Percentiles rank a stretch among this genome's conserved stretches.
Evolutionary conservation across 2,113 vertebrate species (phyloP).

Genomic region (Cynocephalus volans): DNA sequence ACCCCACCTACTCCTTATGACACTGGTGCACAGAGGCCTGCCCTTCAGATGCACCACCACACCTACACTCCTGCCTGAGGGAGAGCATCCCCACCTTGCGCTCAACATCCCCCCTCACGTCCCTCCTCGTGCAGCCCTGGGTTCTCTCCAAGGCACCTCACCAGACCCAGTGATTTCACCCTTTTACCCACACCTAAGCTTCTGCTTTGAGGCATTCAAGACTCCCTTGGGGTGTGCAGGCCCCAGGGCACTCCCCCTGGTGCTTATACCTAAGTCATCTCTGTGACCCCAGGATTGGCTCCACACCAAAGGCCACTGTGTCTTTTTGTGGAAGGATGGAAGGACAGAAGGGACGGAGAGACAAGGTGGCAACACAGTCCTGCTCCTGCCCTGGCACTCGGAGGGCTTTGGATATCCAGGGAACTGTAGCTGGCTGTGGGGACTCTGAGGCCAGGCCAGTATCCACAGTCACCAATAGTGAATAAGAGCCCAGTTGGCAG

Average conservation of each 20-base stretch:
- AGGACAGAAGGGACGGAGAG: neutral
- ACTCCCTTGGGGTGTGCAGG: accelerated
- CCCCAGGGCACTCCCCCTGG: neutral
- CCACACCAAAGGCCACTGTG: neutral
- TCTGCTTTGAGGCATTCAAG: neutral
- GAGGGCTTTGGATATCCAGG: neutral
- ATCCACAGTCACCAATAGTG: accelerated
- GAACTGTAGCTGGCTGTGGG: neutral
- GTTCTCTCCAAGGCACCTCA: neutral
- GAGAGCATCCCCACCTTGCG: neutral
- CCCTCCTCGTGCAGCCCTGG: neutral
- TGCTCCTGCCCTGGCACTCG: neutral
- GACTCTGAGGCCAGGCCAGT: neutral
- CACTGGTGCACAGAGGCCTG: neutral
- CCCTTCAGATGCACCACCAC: neutral
- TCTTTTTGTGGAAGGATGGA: neutral
- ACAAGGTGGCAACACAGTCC: neutral
- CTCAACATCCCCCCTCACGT: neutral
- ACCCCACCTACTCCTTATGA: too few species aligned
- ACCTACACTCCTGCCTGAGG: accelerated
- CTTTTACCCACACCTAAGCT: neutral
- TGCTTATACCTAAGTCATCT: neutral
- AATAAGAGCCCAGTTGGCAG: neutral
- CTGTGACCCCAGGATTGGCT: neutral
- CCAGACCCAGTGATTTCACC: neutral